Percentiles rank a stretch among this genome's conserved stretches.
phyloP scores from a whole-genome alignment of 2,797 vertebrate genomes.

The Sebastes nivosus region DNA sequence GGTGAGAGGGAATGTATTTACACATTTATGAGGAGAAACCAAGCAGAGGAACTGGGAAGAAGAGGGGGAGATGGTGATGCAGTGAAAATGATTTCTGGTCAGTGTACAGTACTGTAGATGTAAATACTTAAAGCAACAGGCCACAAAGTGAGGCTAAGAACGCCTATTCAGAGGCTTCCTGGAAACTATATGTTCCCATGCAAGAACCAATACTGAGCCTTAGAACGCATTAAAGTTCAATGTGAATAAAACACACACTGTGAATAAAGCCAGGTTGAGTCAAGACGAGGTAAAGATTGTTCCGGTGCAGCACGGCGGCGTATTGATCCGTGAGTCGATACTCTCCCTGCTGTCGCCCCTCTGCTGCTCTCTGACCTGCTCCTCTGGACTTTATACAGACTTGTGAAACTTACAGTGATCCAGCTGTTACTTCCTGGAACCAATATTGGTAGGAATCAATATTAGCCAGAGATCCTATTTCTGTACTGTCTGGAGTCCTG shows the following conservation, averaged over 20 bases:
- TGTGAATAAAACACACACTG: not conserved
- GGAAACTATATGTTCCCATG: not conserved
- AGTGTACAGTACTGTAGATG: not conserved
- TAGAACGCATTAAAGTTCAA: not conserved
- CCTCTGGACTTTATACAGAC: conserved; percentile 8
- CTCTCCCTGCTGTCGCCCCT: conserved; percentile 11
- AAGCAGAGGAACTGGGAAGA: not conserved
- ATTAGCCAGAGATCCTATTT: conserved; percentile 10
- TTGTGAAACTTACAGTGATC: conserved; percentile 6
- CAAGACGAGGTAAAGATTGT: not conserved
- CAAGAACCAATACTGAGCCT: not conserved
- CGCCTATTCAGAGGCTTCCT: not conserved
- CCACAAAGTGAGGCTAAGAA: conserved; percentile 5
- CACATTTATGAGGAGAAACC: conserved; percentile 40
- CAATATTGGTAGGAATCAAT: conserved; percentile 39
- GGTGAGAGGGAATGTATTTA: conserved; percentile 30
- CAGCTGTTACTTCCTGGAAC: conserved; percentile 55
- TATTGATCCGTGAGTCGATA: conserved; percentile 56
- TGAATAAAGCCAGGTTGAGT: not conserved
- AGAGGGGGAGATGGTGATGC: conserved; percentile 19
- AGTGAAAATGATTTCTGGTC: not conserved
- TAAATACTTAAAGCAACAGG: conserved; percentile 33
- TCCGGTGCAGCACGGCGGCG: conserved; percentile 8
- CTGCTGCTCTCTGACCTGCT: conserved; percentile 45
- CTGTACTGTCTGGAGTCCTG: conserved; percentile 20